Conservation (phyloP, 2,113 vertebrate species). For the Stomatorhinus ivindoensis region DNA sequence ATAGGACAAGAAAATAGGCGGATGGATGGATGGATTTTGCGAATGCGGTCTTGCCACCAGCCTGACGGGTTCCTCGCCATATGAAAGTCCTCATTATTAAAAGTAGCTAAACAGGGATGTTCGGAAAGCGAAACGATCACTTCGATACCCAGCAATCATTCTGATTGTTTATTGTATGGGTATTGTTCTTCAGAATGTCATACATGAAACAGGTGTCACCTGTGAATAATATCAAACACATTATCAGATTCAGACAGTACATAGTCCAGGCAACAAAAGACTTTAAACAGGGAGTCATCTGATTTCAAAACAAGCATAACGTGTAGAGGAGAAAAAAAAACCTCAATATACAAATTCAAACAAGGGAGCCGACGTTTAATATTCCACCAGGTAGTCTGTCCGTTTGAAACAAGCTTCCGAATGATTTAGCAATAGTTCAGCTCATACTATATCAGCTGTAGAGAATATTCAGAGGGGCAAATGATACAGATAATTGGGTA, state of each 20-base stretch:
- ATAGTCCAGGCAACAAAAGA: not conserved
- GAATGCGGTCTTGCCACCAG: not conserved
- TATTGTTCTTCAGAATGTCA: not conserved
- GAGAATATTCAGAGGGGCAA: not conserved
- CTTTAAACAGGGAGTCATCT: not conserved
- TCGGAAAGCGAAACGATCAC: not conserved
- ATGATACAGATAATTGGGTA: slow-evolving; percentile 2
- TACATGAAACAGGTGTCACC: not conserved
- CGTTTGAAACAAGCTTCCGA: not conserved
- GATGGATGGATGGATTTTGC: not conserved
- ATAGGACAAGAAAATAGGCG: not conserved
- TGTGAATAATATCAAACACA: not conserved
- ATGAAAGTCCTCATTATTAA: not conserved
- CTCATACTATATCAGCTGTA: not conserved
- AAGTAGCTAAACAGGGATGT: not conserved
- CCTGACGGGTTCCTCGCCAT: not conserved
- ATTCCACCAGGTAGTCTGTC: not conserved
- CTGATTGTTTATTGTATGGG: not conserved
- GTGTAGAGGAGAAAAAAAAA: not conserved
- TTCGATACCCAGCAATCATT: not conserved
- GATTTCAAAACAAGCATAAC: not conserved
- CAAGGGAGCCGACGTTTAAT: not conserved
- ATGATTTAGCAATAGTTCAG: not conserved
- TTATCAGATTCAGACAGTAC: not conserved
- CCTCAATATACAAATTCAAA: not conserved